phyloP scores from a whole-genome alignment of 1,140 invertebrate species.

The Calycopis cecrops region DNA sequence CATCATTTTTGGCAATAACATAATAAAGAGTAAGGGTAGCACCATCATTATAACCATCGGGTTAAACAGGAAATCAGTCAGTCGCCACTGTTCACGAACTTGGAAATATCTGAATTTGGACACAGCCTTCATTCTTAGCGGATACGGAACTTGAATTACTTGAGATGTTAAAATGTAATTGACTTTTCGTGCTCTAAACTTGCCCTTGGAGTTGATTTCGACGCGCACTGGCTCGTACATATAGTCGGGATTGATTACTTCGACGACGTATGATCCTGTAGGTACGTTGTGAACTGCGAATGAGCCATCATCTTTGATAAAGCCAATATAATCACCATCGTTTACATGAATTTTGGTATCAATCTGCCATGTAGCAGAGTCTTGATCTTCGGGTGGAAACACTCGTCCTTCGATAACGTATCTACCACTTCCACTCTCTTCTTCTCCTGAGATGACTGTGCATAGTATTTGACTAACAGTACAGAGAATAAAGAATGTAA shows the following conservation, averaged over 20 bases:
- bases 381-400: constrained; percentile 80
- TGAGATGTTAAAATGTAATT: constrained; percentile 95
- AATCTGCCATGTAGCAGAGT: constrained; percentile 82
- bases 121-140: constrained; percentile 89
- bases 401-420: constrained; percentile 90
- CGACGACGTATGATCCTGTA: constrained; percentile 96
- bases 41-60: constrained; percentile 99
- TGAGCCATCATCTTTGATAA: constrained; percentile 93
- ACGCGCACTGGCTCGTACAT: constrained; percentile 94
- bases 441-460: constrained; percentile 59
- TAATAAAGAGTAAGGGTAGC: constrained; percentile 91
- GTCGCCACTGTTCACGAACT: constrained; percentile 93
- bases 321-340: constrained; percentile 90
- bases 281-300: constrained; percentile 93
- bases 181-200: constrained; percentile 94
- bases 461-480: constrained; percentile 24
- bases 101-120: constrained; percentile 94
- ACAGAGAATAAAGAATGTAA: background rate
- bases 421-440: constrained; percentile 75
- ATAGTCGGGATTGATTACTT: constrained; percentile 93
- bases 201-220: constrained; percentile 97
- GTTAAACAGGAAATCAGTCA: constrained; percentile 95
- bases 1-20: constrained; percentile 97
- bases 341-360: constrained; percentile 89
- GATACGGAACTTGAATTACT: constrained; percentile 92